phyloP scores from a whole-genome alignment of 2,797 vertebrate species.

The Coregonus sp. region DNA sequence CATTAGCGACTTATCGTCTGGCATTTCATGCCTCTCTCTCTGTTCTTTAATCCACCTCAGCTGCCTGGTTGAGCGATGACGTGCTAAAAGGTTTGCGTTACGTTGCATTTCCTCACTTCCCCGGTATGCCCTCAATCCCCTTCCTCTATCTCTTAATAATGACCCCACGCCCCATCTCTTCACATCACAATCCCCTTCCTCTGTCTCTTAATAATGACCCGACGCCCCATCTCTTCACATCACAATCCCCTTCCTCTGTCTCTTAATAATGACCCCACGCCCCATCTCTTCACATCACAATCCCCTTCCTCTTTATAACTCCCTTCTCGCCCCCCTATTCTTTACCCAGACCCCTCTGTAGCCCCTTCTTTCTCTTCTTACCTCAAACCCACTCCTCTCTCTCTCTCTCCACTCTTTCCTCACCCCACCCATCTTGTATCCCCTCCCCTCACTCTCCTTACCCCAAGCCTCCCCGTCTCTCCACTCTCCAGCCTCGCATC shows the following conservation, averaged over 20 bases:
- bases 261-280: neutral
- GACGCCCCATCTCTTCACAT: neutral
- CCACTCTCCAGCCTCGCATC: neutral
- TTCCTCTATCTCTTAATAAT: slow-evolving; percentile 5
- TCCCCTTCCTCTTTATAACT: neutral
- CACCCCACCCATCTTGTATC: neutral
- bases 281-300: neutral
- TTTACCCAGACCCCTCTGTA: neutral
- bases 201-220: slow-evolving; percentile 2
- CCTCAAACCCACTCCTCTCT: neutral
- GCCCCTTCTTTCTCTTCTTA: slow-evolving; percentile 31
- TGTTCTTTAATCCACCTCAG: slow-evolving; percentile 25
- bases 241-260: slow-evolving; percentile 1
- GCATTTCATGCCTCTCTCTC: slow-evolving; percentile 24
- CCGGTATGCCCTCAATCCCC: neutral
- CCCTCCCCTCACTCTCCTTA: neutral
- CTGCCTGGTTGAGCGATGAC: slow-evolving; percentile 22
- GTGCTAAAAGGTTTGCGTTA: slow-evolving; percentile 33
- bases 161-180: neutral
- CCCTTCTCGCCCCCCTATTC: neutral
- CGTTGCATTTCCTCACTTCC: slow-evolving; percentile 15
- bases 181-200: neutral
- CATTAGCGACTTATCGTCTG: slow-evolving; percentile 10
- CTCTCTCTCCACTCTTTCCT: neutral
- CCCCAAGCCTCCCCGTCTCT: slow-evolving; percentile 17